A percentile compares a stretch with the other conserved stretches of the same genome.
phyloP scores from a whole-genome alignment of 2,888 invertebrate species.

The Strigamia transsilvanica region DNA sequence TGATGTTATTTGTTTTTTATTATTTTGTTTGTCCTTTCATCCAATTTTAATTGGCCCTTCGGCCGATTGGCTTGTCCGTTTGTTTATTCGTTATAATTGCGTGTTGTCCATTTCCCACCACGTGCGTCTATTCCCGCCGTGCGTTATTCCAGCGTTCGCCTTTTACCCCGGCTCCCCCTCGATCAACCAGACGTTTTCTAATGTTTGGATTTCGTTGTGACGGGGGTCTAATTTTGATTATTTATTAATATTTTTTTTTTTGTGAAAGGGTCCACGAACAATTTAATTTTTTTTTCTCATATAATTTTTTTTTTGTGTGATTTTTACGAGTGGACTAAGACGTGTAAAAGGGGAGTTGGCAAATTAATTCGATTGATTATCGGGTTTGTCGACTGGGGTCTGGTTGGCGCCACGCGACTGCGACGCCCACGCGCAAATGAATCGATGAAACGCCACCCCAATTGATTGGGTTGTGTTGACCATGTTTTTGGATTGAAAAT shows the following conservation, averaged over 20 bases:
- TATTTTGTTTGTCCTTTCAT: constrained; percentile 38
- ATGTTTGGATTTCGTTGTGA: constrained; percentile 1
- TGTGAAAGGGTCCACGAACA: not conserved
- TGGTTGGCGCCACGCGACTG: constrained; percentile 47
- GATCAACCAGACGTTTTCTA: not conserved
- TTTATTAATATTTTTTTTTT: constrained; percentile 23
- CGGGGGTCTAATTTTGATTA: not conserved
- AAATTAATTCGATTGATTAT: constrained; percentile 49
- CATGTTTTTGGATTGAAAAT: constrained; percentile 35
- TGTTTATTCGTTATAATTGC: constrained; percentile 53
- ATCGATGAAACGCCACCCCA: constrained; percentile 45
- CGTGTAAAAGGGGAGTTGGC: not conserved
- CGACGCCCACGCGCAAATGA: constrained; percentile 49
- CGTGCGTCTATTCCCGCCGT: constrained; percentile 51
- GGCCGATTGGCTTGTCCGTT: constrained; percentile 51
- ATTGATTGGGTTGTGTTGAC: constrained; percentile 45
- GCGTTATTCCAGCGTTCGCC: constrained; percentile 16
- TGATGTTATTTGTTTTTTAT: constrained; percentile 32
- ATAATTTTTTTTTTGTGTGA: not conserved
- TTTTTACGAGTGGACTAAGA: not conserved
- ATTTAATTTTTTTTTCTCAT: not conserved
- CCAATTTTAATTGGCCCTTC: constrained; percentile 41
- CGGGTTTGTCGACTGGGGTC: constrained; percentile 45
- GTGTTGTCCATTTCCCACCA: constrained; percentile 50
- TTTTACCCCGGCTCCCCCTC: not conserved